A percentile compares a stretch with the other conserved stretches of the same genome.
phyloP scores from a whole-genome alignment of 2,113 vertebrate genomes.

The Eubucco bourcierii region DNA sequence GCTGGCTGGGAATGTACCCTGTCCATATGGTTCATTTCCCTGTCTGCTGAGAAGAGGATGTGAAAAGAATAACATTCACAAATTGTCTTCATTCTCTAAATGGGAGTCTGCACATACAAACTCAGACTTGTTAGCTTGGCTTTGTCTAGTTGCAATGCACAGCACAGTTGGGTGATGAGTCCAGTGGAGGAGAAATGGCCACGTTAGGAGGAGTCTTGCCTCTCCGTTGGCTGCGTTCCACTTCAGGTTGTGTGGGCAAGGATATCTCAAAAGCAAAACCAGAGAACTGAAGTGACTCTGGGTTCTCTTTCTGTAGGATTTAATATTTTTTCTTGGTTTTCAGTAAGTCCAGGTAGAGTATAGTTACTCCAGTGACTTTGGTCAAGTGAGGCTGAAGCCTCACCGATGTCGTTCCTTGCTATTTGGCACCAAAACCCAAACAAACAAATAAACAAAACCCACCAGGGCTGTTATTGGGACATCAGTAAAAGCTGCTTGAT shows the following conservation, averaged over 20 bases:
- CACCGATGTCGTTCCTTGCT: neutral
- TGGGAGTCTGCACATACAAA: neutral
- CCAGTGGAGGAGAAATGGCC: neutral
- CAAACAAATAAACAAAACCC: too few species aligned
- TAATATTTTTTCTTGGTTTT: neutral
- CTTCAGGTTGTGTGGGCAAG: neutral
- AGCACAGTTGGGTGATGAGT: neutral
- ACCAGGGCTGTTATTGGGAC: neutral
- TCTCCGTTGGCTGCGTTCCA: neutral
- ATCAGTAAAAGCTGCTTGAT: neutral
- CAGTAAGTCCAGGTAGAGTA: neutral
- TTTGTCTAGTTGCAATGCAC: rapidly evolving
- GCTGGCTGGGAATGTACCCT: neutral
- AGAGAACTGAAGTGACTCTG: neutral
- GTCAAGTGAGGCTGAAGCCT: neutral
- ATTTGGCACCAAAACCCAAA: neutral
- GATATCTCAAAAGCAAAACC: neutral
- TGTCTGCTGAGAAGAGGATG: neutral
- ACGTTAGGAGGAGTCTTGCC: neutral
- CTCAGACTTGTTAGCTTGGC: neutral
- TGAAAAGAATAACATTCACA: neutral
- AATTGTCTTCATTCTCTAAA: neutral
- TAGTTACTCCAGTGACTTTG: neutral
- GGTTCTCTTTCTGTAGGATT: neutral
- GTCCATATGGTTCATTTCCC: neutral